phyloP scores from a whole-genome alignment of 2,113 vertebrate species.

The Xenopus tropicalis region DNA sequence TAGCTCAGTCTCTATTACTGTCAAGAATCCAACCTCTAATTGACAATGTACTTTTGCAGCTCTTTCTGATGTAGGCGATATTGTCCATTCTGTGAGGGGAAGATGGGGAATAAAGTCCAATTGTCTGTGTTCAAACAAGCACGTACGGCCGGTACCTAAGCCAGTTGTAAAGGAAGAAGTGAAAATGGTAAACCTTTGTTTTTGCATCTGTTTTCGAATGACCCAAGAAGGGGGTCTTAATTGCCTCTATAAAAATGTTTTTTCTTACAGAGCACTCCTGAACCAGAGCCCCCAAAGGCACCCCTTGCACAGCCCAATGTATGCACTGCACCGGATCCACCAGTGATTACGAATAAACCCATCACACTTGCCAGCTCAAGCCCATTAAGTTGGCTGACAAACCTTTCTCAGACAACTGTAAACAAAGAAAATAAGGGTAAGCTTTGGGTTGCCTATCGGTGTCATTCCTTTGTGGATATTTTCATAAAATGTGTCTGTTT shows the following conservation, averaged over 20 bases:
- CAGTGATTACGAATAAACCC: slow-evolving; percentile 51
- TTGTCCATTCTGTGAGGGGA: slow-evolving; percentile 71
- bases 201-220: background rate
- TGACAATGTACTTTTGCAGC: slow-evolving; percentile 50
- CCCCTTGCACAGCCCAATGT: slow-evolving; percentile 50
- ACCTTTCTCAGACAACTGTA: slow-evolving; percentile 62
- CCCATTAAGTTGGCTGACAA: slow-evolving; percentile 68
- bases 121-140: slow-evolving; percentile 71
- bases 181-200: slow-evolving; percentile 60
- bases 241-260: background rate
- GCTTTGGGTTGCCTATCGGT: background rate
- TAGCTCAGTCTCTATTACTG: background rate
- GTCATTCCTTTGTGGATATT: no score
- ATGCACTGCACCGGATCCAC: slow-evolving; percentile 45
- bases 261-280: slow-evolving; percentile 53
- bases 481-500: no score
- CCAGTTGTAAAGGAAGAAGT: slow-evolving; percentile 67
- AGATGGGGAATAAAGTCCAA: slow-evolving; percentile 78
- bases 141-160: slow-evolving; percentile 66
- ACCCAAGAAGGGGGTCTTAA: background rate
- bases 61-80: slow-evolving; percentile 77
- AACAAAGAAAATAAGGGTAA: slow-evolving; percentile 75
- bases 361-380: slow-evolving; percentile 50
- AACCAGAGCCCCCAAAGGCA: slow-evolving; percentile 51
- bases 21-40: no score